Percentiles rank a stretch among this genome's conserved stretches.
These are phyloP conservation scores for Helicoverpa zea DNA, from an alignment of 1,140 invertebrate genomes.

Conservation along the genomic window DNA sequence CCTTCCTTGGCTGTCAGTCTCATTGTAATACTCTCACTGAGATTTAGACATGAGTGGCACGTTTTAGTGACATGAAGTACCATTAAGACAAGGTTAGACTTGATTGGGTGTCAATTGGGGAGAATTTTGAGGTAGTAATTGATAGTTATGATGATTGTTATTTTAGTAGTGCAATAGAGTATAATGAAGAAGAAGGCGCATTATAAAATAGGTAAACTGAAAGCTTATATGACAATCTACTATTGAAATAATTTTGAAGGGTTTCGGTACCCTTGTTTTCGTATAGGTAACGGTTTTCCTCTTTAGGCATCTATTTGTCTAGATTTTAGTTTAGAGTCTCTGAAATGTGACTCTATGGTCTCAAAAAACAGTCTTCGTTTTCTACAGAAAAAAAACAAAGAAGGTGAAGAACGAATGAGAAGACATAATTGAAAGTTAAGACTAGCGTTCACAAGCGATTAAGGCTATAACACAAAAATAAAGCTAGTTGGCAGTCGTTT, in stretches of 20 bases:
- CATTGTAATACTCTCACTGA: constrained; percentile 23
- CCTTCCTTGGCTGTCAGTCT: constrained; percentile 17
- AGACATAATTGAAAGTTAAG: constrained; percentile 21
- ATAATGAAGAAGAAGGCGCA: too few species aligned
- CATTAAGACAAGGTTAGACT: background rate
- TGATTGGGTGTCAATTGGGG: constrained; percentile 21
- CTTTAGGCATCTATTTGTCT: too few species aligned
- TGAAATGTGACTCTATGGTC: too few species aligned
- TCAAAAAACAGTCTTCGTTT: background rate
- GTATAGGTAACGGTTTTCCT: too few species aligned
- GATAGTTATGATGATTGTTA: background rate
- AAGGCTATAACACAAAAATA: constrained; percentile 20
- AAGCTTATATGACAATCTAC: too few species aligned
- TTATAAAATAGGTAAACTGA: too few species aligned
- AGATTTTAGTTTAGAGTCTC: too few species aligned
- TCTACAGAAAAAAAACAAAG: background rate
- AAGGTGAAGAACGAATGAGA: background rate
- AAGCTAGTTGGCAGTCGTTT: constrained; percentile 26
- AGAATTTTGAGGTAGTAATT: background rate
- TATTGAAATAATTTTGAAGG: too few species aligned
- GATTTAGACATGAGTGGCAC: constrained; percentile 19
- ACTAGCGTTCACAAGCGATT: constrained; percentile 10
- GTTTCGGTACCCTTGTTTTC: too few species aligned
- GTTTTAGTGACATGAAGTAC: constrained; percentile 40
- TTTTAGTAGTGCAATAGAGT: too few species aligned